phyloP scores from a whole-genome alignment of 2,888 invertebrate species.

The Notodonta ziczac region DNA sequence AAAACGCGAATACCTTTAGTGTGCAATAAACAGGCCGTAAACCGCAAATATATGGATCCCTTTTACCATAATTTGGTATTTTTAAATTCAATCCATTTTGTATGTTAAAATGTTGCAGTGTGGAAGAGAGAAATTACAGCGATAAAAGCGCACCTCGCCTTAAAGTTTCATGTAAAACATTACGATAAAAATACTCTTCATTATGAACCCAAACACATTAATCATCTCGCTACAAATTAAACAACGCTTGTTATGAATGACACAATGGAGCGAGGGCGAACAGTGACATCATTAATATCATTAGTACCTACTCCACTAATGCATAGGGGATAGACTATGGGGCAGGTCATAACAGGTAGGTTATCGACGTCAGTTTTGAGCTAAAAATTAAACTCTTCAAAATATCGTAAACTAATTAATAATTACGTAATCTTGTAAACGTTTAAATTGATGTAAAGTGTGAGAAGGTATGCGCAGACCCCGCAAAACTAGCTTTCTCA shows the following conservation, averaged over 20 bases:
- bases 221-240: not conserved
- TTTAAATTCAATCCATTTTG: conserved; percentile 42
- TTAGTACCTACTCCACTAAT: not conserved
- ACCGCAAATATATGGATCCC: conserved; percentile 51
- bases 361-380: not conserved
- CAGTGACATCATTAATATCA: conserved; percentile 2
- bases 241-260: not conserved
- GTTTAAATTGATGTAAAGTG: too few species aligned
- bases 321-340: not conserved
- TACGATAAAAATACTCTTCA: not conserved
- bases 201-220: not conserved
- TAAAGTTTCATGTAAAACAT: not conserved
- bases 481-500: too few species aligned
- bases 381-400: not conserved
- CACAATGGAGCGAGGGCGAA: not conserved
- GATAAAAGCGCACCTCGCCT: not conserved
- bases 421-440: too few species aligned
- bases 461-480: too few species aligned
- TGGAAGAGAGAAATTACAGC: not conserved
- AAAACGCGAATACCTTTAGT: conserved; percentile 48
- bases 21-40: conserved; percentile 55
- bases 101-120: conserved; percentile 37
- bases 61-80: conserved; percentile 47
- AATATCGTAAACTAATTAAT: too few species aligned
- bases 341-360: not conserved